phyloP scores from a whole-genome alignment of 2,113 vertebrate species.

The Saguinus midas region DNA sequence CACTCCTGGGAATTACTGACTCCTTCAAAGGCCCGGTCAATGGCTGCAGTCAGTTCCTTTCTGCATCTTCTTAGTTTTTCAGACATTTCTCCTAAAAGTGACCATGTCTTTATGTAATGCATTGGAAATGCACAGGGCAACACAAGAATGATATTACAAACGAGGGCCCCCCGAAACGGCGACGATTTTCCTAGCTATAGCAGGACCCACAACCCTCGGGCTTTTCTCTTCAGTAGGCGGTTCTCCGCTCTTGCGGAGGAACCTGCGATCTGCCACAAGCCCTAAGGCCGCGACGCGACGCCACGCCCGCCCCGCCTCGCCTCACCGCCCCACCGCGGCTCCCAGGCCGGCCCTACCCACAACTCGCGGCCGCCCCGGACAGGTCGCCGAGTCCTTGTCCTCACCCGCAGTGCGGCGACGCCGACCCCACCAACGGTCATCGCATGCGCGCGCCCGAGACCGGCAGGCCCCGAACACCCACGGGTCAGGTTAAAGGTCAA shows the following conservation, averaged over 20 bases:
- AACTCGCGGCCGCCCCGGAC: neutral
- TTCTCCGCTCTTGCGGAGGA: rapidly evolving
- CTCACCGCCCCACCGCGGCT: rapidly evolving
- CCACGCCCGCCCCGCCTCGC: neutral
- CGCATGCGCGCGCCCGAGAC: rapidly evolving
- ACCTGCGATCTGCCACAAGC: rapidly evolving
- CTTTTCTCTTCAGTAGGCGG: neutral
- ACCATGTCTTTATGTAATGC: conserved; percentile 1
- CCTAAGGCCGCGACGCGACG: neutral
- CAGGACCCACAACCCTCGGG: neutral
- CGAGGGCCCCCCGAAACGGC: neutral
- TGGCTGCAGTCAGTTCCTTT: conserved; percentile 78
- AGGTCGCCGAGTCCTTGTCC: neutral
- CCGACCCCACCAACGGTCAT: conserved; percentile 38
- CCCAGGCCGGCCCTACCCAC: neutral
- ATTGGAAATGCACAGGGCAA: neutral
- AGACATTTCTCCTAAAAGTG: conserved; percentile 77
- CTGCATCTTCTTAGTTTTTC: conserved; percentile 80
- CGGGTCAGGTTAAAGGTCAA: neutral
- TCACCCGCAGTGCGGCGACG: neutral
- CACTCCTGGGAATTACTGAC: conserved; percentile 48
- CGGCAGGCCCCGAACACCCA: neutral
- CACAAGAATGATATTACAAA: neutral
- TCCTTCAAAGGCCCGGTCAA: conserved; percentile 76
- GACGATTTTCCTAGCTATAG: neutral